Evolutionary conservation across 2,113 vertebrate species (phyloP).

Genomic region (Centrocercus urophasianus): DNA sequence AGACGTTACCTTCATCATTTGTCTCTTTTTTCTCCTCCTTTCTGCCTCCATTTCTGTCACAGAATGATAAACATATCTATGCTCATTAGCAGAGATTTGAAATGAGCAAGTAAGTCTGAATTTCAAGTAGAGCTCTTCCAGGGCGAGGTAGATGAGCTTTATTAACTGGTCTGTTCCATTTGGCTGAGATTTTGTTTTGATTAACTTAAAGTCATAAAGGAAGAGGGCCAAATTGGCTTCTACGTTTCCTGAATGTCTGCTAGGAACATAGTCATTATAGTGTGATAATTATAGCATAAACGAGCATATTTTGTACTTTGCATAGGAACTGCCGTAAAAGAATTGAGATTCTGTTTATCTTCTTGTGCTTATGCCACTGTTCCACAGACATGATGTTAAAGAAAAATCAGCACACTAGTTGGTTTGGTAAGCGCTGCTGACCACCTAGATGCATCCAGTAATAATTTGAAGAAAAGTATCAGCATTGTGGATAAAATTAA

Average conservation of each 20-base stretch:
- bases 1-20: neutral
- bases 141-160: neutral
- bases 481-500: neutral
- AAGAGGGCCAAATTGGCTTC: neutral
- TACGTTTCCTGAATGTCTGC: neutral
- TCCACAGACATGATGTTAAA: neutral
- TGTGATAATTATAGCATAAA: neutral
- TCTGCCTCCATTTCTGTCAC: neutral
- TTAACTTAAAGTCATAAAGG: conserved; percentile 9
- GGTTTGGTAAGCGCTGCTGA: neutral
- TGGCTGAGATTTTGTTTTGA: conserved; percentile 13
- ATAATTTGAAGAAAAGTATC: neutral
- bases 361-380: neutral
- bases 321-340: neutral
- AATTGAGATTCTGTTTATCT: neutral
- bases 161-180: neutral
- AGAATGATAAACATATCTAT: neutral
- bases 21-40: neutral
- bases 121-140: neutral
- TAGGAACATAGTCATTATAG: neutral
- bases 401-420: neutral
- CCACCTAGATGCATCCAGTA: neutral
- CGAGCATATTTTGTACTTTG: neutral
- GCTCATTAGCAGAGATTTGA: neutral
- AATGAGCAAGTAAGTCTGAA: neutral